These are phyloP conservation scores for Champsocephalus esox DNA, from an alignment of 2,797 vertebrate genomes.

Conservation along the genomic window DNA sequence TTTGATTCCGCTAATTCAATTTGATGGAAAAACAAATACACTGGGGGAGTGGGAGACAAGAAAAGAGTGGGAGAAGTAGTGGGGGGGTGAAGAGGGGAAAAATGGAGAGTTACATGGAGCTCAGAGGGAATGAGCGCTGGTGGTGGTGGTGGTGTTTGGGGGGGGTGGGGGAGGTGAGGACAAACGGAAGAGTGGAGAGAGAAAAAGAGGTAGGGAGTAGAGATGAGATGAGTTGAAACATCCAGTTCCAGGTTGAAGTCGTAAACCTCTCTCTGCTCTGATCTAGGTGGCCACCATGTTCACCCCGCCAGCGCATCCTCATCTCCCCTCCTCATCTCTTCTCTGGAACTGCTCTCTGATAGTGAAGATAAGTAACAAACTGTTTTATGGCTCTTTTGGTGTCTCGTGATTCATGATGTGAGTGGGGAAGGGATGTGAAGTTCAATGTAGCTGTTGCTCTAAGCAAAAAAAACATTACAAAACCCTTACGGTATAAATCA, in stretches of 20 bases:
- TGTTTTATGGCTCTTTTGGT: slow-evolving; percentile 66
- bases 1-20: slow-evolving; percentile 90
- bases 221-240: slow-evolving; percentile 77
- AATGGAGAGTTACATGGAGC: slow-evolving; percentile 60
- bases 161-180: slow-evolving; percentile 39
- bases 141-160: slow-evolving; percentile 3
- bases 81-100: slow-evolving; percentile 22
- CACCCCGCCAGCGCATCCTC: slow-evolving; percentile 62
- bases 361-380: slow-evolving; percentile 72
- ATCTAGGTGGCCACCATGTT: slow-evolving; percentile 83
- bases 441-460: slow-evolving; percentile 29
- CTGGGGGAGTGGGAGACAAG: slow-evolving; percentile 76
- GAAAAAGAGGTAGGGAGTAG: slow-evolving; percentile 72
- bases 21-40: slow-evolving; percentile 89
- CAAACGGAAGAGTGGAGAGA: slow-evolving; percentile 59
- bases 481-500: slow-evolving; percentile 19
- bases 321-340: slow-evolving; percentile 54
- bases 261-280: slow-evolving; percentile 83
- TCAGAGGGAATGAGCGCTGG: slow-evolving; percentile 41
- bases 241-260: slow-evolving; percentile 81
- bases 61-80: slow-evolving; percentile 71
- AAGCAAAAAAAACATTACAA: slow-evolving; percentile 35
- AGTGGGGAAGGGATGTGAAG: slow-evolving; percentile 37
- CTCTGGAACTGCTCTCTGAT: slow-evolving; percentile 66
- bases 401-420: slow-evolving; percentile 65